phyloP scores from a whole-genome alignment of 2,797 vertebrate species.

The Melopsittacus undulatus region DNA sequence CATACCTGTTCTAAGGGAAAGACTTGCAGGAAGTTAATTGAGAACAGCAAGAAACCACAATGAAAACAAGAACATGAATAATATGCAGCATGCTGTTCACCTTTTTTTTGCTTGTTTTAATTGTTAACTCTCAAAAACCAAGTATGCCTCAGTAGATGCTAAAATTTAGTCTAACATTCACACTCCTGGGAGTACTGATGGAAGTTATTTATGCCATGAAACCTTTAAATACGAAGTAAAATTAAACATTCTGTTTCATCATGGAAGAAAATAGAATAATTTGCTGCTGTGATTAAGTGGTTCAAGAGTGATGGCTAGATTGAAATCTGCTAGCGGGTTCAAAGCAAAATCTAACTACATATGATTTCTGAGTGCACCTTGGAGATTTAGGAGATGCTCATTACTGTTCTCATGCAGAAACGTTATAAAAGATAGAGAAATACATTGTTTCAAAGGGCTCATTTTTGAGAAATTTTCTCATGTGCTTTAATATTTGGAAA shows the following conservation, averaged over 20 bases:
- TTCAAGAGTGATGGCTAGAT: background rate
- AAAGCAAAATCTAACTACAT: background rate
- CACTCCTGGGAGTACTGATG: background rate
- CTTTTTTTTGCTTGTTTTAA: background rate
- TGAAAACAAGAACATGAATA: background rate
- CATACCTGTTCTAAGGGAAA: background rate
- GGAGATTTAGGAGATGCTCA: background rate
- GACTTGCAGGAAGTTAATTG: background rate
- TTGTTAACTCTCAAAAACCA: background rate
- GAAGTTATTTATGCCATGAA: background rate
- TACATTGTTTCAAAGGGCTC: background rate
- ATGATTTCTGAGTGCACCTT: background rate
- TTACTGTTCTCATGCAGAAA: background rate
- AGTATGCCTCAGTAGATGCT: background rate
- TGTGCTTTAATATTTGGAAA: background rate
- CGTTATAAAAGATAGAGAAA: background rate
- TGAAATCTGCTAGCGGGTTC: background rate
- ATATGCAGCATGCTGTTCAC: background rate
- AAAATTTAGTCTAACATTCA: background rate
- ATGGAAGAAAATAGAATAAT: background rate
- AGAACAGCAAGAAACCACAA: background rate
- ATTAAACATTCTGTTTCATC: background rate
- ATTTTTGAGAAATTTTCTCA: background rate
- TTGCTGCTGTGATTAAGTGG: background rate
- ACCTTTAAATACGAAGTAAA: background rate